Evolutionary conservation across 2,113 vertebrate species (phyloP), one percentile per base, ranked within the genome.

Genomic region (Zeus faber): DNA sequence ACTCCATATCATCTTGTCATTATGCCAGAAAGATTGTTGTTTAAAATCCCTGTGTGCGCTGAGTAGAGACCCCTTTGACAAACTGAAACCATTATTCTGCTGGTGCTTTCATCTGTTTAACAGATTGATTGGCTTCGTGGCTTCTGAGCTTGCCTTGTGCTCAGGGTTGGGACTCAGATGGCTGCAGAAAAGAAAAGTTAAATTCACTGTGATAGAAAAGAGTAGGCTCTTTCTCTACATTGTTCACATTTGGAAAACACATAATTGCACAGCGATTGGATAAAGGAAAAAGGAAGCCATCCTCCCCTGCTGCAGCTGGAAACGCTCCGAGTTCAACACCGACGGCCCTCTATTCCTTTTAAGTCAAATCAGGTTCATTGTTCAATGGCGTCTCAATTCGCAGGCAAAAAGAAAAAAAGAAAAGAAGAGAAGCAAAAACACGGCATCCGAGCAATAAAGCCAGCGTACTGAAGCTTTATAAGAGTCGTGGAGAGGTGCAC

Each of bases 1-100:
- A 75, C 75, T 81, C 85, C 75, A 70, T 78, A 74, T 83, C 74
- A 81, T 68, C 70, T 52, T 49, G 66, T 78, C 74, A 79, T 77
- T 78, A 82, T 70, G 59, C 64, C 22, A 27, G 63, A 68, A 79
- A 82, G 78, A 80, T 80, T 83, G 76, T 83, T 81, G 78, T 84
- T 84, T 82, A 68, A 81, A 85, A 83, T 68, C 67, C 66, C 77
- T 39, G 54, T 62, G 65, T 70, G 70, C 63, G 44, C 50, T 45
- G 58, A 60, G 60, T 56, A 55, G 60, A 39, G 65, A 68, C 61
- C 74, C n/a, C 62, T 61, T 79, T 61, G 46, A 64, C 69, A 78
- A 65, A 77, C 72, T 74, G 69, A 80, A 75, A 59, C 76, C 65
- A 80, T 82, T 79, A 72, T 58, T 63, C 62, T 51, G 59, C 67